Evolutionary conservation across 2,797 vertebrate genomes (phyloP), one percentile per base, ranked within the genome.

Genomic region (Sternotherus odoratus): DNA sequence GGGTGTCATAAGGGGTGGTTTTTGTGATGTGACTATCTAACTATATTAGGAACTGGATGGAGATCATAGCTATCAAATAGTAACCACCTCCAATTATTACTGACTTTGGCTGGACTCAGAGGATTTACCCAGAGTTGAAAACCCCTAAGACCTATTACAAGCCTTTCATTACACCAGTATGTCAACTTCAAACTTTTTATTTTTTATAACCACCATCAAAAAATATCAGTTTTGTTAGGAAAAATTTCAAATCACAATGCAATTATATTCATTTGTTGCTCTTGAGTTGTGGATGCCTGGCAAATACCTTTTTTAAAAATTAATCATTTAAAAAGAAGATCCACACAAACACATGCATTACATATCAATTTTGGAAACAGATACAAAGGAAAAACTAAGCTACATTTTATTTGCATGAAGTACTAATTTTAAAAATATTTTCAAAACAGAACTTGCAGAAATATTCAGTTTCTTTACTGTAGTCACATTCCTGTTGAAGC

Each of bases 1-100:
- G 79, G 5, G 33, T 82, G 83, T 60, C 88, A 95, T 88, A 16
- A 30, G 43, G 43, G 26, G 24, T 48, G 26, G 12, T 48, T 74
- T 86, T 86, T 17, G 69, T 78, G 2, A 51, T 3, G 1, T 36
- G 36, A 66, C 6, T 13, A 11, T 53, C 78, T 87, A 77, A 51
- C 91, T 96, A 5, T 88, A 46, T 30, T 89, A 36, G 82, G 89
- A 94, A 75, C 60, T 82, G 80, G 81, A 83, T 78, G 82, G 85
- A 88, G 56, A 79, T 95, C 93, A 93, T 72, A 88, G 51, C 83
- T 15, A 3, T 90, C 87, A 92, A 83, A 93, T 89, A 92, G 51
- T 86, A 95, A 72, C 86, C 87, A 2, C 81, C 92, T 4, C 0
- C 75, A 85, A 48, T 94, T 91, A 79, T 69, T 90, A 60, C 36